Conservation (phyloP, 2,113 vertebrate genomes). For the Cololabis saira region DNA sequence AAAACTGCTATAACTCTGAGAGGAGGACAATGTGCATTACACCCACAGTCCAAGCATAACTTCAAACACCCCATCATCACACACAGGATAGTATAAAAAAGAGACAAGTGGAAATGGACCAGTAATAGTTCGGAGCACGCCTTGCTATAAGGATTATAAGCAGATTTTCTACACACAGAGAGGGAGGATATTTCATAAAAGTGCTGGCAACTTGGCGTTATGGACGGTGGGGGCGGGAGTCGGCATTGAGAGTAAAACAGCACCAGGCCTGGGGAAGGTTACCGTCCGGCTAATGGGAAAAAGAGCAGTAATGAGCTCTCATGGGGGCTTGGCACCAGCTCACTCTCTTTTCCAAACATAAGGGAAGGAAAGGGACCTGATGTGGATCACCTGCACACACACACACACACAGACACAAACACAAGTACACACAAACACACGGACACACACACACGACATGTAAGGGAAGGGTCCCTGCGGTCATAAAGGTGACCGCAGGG, state of each 20-base stretch:
- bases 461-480: neutral
- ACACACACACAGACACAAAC: neutral
- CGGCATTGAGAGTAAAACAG: constrained; percentile 72
- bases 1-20: constrained; percentile 33
- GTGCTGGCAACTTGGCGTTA: constrained; percentile 63
- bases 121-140: constrained; percentile 42
- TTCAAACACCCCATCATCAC: constrained; percentile 56
- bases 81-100: constrained; percentile 24
- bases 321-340: constrained; percentile 62
- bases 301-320: constrained; percentile 85
- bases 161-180: constrained; percentile 42
- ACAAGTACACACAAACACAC: neutral
- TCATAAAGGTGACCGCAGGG: constrained; percentile 48
- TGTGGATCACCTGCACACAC: constrained; percentile 38
- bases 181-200: constrained; percentile 53
- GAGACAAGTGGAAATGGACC: constrained; percentile 60
- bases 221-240: constrained; percentile 34
- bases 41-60: constrained; percentile 40
- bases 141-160: constrained; percentile 49
- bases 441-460: neutral
- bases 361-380: constrained; percentile 53
- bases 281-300: constrained; percentile 82
- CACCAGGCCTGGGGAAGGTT: constrained; percentile 75
- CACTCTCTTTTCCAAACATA: constrained; percentile 57
- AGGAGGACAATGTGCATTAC: constrained; percentile 41